A percentile compares a stretch with the other conserved stretches of the same genome.
These are phyloP conservation scores for Lagorchestes hirsutus DNA, from an alignment of 2,797 vertebrate genomes.

Conservation along the genomic window DNA sequence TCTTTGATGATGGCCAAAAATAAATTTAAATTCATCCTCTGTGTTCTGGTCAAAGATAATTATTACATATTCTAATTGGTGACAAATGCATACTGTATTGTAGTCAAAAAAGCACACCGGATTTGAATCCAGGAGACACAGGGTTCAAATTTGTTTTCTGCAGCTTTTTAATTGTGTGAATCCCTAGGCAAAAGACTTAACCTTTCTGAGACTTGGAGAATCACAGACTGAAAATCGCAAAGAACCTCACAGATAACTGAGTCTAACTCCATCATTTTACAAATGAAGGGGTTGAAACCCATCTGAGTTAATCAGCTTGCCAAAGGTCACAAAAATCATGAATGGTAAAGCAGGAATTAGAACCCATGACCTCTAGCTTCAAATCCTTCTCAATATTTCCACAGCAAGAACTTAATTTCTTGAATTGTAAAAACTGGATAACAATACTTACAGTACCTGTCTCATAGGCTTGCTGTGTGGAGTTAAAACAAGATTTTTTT, in stretches of 20 bases:
- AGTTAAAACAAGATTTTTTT: not conserved
- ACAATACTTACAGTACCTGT: not conserved
- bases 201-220: not conserved
- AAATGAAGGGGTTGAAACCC: constrained; percentile 24
- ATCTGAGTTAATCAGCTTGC: not conserved
- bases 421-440: not conserved
- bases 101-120: not conserved
- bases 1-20: constrained; percentile 2
- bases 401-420: not conserved
- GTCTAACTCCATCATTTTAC: constrained; percentile 1
- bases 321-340: not conserved
- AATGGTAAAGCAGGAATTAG: not conserved
- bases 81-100: not conserved
- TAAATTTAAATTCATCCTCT: constrained; percentile 50
- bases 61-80: constrained; percentile 47
- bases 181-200: not conserved
- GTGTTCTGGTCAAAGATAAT: constrained; percentile 48
- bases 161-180: not conserved
- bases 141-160: not conserved
- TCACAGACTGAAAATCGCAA: not conserved
- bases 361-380: not conserved
- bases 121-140: not conserved
- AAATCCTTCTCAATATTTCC: not conserved
- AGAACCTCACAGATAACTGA: not conserved
- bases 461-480: not conserved